Evolutionary conservation across 2,888 invertebrate genomes (phyloP).

Genomic region (Drosophila meridionalis): DNA sequence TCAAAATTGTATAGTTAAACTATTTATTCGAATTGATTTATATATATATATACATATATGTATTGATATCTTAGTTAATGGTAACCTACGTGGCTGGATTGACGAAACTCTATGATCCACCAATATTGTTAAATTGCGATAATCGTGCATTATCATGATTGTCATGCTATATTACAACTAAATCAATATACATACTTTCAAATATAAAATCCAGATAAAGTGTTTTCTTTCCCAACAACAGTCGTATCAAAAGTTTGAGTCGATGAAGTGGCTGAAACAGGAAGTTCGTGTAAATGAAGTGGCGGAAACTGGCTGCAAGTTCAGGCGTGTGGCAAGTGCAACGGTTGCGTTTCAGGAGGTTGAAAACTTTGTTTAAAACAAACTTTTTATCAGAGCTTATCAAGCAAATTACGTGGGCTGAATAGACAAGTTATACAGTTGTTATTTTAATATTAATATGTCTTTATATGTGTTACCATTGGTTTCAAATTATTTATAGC

Average conservation of each 20-base stretch:
- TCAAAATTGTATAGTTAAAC: slow-evolving; percentile 65
- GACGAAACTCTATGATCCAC: slow-evolving; percentile 26
- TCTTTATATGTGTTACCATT: too few species aligned
- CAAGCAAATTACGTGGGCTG: not conserved
- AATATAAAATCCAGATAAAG: slow-evolving; percentile 54
- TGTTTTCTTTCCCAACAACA: slow-evolving; percentile 6
- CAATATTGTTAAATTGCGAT: slow-evolving; percentile 63
- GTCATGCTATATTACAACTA: slow-evolving; percentile 62
- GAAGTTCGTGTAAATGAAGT: not conserved
- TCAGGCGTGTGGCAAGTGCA: not conserved
- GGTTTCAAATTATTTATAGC: not conserved
- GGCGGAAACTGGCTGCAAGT: not conserved
- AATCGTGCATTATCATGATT: slow-evolving; percentile 53
- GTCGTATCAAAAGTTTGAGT: not conserved
- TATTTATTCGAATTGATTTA: slow-evolving; percentile 59
- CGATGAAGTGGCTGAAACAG: too few species aligned
- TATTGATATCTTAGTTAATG: slow-evolving; percentile 44
- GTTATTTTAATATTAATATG: not conserved
- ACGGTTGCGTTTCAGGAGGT: not conserved
- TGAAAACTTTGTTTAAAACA: not conserved
- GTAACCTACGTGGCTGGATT: slow-evolving; percentile 33
- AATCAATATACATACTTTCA: slow-evolving; percentile 71
- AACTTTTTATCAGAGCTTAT: not conserved
- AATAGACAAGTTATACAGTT: not conserved
- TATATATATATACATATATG: slow-evolving; percentile 42